Evolutionary conservation across 2,797 vertebrate genomes (phyloP), one percentile per base, ranked within the genome.

Genomic region (Myiotriccus ornatus): DNA sequence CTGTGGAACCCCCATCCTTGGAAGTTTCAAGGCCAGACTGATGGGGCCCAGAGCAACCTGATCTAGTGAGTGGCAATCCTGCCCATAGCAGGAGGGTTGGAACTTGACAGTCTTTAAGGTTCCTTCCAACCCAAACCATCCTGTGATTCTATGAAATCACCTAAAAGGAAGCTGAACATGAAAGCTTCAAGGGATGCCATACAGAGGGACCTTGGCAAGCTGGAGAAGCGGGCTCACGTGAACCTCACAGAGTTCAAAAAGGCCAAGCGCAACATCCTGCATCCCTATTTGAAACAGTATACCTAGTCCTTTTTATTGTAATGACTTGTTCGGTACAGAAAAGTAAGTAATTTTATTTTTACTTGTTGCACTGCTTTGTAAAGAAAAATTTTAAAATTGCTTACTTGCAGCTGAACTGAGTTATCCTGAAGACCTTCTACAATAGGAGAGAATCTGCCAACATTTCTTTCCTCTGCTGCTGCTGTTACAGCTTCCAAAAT

Each of bases 401-500:
- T 97, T 98, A 99, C 99, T 97, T 99, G 99, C 92, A 99, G 97
- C 89, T 99, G 99, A 95, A 99, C 98, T 2, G 99, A 99, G 92
- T 98, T 98, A 94, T 99, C 98, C 82, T 95, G 96, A 53, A 99
- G 99, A 88, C 99, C 99, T 97, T 98, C 98, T 64, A 99, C 99
- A 96, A 99, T 98, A 84, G 98, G 98, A 95, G 97, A 98, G 97
- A 99, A 99, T 95, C 99, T 98, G 82, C 98, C 98, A 44, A 97
- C 97, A 76, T 97, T 97, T 93, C 96, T 98, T 97, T 98, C 98
- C 96, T 99, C 99, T 87, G 98, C 99, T 84, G 98, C 98, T 90
- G 98, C 97, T 80, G 99, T 99, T 97, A 99, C 97, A 92, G 99
- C 99, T 98, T 99, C 99, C 95, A 99, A 98, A 96, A 99, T 98